Base-by-base conservation (phyloP, 2,797 vertebrate genomes). In the Bradypodion ventrale region DNA sequence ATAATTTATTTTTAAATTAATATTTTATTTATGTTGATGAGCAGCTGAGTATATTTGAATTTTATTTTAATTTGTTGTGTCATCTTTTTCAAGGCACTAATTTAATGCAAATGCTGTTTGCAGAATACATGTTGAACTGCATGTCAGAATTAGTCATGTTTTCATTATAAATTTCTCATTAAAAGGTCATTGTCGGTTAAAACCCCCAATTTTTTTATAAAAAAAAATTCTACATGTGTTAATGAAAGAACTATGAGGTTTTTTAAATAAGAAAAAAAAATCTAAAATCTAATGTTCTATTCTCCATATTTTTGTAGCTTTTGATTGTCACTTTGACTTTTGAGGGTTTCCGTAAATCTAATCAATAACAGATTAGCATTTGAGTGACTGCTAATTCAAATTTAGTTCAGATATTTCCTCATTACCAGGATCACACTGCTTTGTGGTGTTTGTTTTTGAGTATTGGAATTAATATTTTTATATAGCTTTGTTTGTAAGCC, bases 101-200 rank as follows among this genome's bases (percentile, higher is more conserved):
- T 85, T 87, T 19, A 84, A 68, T 35, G 56, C 82, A 88, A 89
- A 85, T 81, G 25, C 59, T 12, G 81, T 93, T 92, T 91, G 42
- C 87, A 92, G 79, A 42, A 85, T 85, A 85, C 78, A 35, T 78
- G 81, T 78, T 90, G 89, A 90, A 85, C 87, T 91, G 92, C 63
- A 87, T 77, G 82, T 77, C 75, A 15, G 59, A 91, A 80, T 89
- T 87, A 87, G 84, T 85, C 72, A 5, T 90, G 75, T 89, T 93
- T 88, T 92, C 89, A 93, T 85, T 94, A 89, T 91, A 92, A 90
- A 91, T 92, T 91, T 94, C 83, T 83, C 91, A 93, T 94, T 90
- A 87, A 93, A 90, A 49, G 83, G 84, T 86, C 37, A 92, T 89
- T 92, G 35, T 82, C 63, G 88, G 92, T 93, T 94, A 88, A 93